Evolutionary conservation across 1,140 invertebrate species (phyloP), one percentile per base, ranked within the genome.

Genomic region (Brachionus plicatilis): DNA sequence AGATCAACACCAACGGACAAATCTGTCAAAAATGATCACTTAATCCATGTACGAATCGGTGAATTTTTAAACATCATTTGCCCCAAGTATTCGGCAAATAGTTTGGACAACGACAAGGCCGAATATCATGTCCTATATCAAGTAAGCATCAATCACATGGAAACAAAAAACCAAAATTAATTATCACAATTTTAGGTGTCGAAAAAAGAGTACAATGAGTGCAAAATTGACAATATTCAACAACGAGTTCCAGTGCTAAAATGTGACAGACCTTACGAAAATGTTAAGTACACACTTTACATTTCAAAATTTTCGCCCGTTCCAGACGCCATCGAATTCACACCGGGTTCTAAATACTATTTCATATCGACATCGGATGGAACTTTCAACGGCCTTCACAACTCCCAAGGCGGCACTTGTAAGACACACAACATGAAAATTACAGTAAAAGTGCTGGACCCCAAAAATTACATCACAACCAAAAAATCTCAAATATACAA

Each of bases 11-110:
- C 37, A 50, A 76, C 41, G 43, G 72, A 76, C 29, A 47, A 76
- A 76, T 50, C 72, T 50, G 45, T 50, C 45, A 47, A 76, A 75
- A 75, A 17, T 20, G 47, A 80, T 82, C 79, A 82, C 65, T 60
- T 82, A 65, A 68, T 82, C n/a, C 24, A 82, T 27, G 79, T 82
- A 24, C 12, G 79, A 82, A 82, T 82, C 37, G 79, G 79, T 65
- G 79, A 82, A 65, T 82, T 82, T 82, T 68, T 82, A 41, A 82
- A 82, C 45, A 82, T 82, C 14, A 65, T 65, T 47, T 82, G 79
- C 5, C 79, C 79, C 17, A 82, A 82, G 24, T 76, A 76, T 76
- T 47, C 45, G 45, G 24, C 47, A 24, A 47, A 47, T 50, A 76
- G 12, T 29, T 24, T 20, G n/a, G 5, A 47, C 11, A 76, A 68